Base-by-base conservation (phyloP, 2,113 vertebrate species). In the Bos javanicus region DNA sequence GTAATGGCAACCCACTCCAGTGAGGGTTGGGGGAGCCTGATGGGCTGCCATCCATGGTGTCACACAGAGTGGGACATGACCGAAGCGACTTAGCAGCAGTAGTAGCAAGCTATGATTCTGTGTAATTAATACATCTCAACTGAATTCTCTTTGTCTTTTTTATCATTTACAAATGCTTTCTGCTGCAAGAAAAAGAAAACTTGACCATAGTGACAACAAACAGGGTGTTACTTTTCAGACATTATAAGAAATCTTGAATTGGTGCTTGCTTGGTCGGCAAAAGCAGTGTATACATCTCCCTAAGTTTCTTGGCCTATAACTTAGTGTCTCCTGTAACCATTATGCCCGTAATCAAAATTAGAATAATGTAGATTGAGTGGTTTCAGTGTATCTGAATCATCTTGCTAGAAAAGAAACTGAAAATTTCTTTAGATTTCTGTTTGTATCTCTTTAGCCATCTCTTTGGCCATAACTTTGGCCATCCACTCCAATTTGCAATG, bases 41-140 rank as follows among this genome's bases (percentile, higher is more conserved):
- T 62, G 13, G 26, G 59, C 59, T 30, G 60, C 60, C 14, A 2
- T 62, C 60, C 28, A 30, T 62, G 28, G 60, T 13, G 28, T 62
- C 6, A 0, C 59, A 60, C 6, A 60, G 26, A 6, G 2, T 60
- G 1, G 0, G 5, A 60, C 5, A 60, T 1, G 28, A 62, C 13
- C 7, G 12, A 62, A 62, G 60, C 0, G 1, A 30, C 28, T 30
- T 60, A 62, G 28, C 28, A 62, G 13, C 28, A 30, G 13, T 30
- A 62, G 28, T 13, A 30, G 60, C 60, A 56, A 7, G 21, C 19
- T 91, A 2, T 46, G 5, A 78, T 48, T 56, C 17, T 89, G 57
- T 57, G 80, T 28, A 67, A 60, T 67, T 64, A 62, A 28, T 60
- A 76, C 23, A 71, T 82, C 48, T 64, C 60, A 78, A 25, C 12